phyloP scores from a whole-genome alignment of 1,140 invertebrate species.

The Sitobion miscanthi region DNA sequence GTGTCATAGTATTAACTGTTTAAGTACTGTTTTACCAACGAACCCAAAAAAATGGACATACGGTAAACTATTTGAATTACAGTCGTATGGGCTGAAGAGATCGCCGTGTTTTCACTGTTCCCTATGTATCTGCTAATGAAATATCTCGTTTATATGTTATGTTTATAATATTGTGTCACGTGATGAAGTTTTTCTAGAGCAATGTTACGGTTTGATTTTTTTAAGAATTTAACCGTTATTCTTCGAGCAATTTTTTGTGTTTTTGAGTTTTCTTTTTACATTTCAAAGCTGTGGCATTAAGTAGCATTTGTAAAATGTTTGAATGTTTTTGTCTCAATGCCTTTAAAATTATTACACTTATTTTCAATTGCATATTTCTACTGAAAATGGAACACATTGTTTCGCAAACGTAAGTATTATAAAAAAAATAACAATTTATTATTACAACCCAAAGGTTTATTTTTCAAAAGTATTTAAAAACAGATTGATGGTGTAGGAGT shows the following conservation, averaged over 20 bases:
- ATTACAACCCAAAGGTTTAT: not conserved
- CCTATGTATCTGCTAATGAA: too few relatives aligned
- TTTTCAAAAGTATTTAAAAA: not conserved
- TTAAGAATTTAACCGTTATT: not conserved
- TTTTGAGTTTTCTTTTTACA: not conserved
- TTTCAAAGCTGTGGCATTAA: not conserved
- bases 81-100: too few relatives aligned
- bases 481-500: not conserved
- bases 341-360: not conserved
- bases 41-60: not conserved
- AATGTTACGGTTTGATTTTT: not conserved
- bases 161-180: too few relatives aligned
- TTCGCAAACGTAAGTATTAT: not conserved
- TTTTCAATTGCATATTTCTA: not conserved
- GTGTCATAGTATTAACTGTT: too few relatives aligned
- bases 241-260: not conserved
- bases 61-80: not conserved
- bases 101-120: too few relatives aligned
- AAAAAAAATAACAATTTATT: not conserved
- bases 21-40: not conserved
- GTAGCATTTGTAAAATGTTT: too few relatives aligned
- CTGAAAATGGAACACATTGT: not conserved
- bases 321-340: too few relatives aligned
- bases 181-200: not conserved
- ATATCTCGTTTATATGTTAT: too few relatives aligned